Evolutionary conservation across 2,113 vertebrate species (phyloP).

Genomic region (Bubo scandiacus): DNA sequence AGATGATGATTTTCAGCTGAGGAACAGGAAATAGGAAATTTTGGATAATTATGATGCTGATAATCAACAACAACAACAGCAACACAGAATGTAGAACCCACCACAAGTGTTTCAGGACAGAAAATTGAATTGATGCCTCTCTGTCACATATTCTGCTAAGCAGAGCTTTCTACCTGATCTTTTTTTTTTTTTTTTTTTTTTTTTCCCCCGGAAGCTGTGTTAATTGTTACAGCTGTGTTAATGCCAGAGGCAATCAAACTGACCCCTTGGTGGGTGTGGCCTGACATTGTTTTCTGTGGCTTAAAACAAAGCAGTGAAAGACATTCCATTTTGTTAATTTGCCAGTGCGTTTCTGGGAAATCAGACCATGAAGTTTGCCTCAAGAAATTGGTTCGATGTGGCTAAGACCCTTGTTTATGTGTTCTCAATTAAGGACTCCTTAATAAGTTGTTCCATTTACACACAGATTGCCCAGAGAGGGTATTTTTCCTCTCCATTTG

Average conservation of each 20-base stretch:
- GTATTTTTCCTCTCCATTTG: conserved; percentile 55
- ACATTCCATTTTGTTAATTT: conserved; percentile 49
- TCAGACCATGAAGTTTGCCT: conserved; percentile 65
- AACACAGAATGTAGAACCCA: neutral
- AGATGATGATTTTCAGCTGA: neutral
- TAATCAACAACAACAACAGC: neutral
- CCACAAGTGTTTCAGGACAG: neutral
- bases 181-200: rapidly evolving
- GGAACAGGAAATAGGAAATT: conserved; percentile 11
- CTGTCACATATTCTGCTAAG: neutral
- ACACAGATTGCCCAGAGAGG: conserved; percentile 53
- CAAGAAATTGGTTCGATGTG: conserved; percentile 64
- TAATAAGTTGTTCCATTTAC: conserved; percentile 69
- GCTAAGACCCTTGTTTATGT: conserved; percentile 59
- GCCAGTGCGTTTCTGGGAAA: conserved; percentile 72
- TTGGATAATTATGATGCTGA: neutral
- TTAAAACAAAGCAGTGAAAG: conserved; percentile 55
- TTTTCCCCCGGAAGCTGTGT: neutral
- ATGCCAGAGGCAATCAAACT: neutral
- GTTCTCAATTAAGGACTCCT: conserved; percentile 67
- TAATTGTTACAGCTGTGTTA: neutral
- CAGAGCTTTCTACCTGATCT: neutral
- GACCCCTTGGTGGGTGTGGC: conserved; percentile 3
- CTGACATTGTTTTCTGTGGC: conserved; percentile 56
- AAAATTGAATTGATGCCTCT: neutral